Evolutionary conservation across 2,113 vertebrate genomes (phyloP).

Genomic region (Heterochromis multidens): DNA sequence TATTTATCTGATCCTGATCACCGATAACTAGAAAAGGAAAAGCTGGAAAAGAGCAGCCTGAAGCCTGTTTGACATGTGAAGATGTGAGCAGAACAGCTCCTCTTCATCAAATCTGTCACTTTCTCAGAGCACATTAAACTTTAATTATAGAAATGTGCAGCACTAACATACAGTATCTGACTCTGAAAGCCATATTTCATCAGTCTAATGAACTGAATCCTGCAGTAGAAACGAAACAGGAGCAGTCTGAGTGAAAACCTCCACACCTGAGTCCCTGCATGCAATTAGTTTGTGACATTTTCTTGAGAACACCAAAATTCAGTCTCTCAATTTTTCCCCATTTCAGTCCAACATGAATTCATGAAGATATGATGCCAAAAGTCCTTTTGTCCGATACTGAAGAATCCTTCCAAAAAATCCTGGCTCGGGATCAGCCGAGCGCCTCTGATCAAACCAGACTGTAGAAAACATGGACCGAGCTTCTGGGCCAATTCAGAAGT

Average conservation of each 20-base stretch:
- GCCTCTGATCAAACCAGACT: too few species aligned
- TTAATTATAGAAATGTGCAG: not conserved
- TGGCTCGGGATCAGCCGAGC: too few species aligned
- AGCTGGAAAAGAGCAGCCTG: too few species aligned
- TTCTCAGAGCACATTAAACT: not conserved
- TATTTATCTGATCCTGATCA: not conserved
- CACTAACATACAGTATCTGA: not conserved
- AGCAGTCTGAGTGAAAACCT: not conserved
- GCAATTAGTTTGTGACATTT: not conserved
- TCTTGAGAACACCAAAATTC: not conserved
- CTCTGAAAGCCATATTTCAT: not conserved
- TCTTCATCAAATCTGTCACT: rapidly evolving
- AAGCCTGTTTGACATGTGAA: too few species aligned
- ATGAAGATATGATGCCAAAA: not conserved
- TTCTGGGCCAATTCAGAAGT: too few species aligned
- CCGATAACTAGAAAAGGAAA: not conserved
- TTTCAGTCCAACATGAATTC: not conserved
- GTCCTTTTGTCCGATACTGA: rapidly evolving
- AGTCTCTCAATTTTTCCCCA: rapidly evolving
- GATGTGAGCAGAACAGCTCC: not conserved
- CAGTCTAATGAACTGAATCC: too few species aligned
- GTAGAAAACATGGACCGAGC: not conserved
- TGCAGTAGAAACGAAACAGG: too few species aligned
- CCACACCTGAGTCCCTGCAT: not conserved
- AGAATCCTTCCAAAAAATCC: not conserved